Evolutionary conservation across 2,797 vertebrate species (phyloP), one percentile per base, ranked within the genome.

Genomic region (Rhinella marina): DNA sequence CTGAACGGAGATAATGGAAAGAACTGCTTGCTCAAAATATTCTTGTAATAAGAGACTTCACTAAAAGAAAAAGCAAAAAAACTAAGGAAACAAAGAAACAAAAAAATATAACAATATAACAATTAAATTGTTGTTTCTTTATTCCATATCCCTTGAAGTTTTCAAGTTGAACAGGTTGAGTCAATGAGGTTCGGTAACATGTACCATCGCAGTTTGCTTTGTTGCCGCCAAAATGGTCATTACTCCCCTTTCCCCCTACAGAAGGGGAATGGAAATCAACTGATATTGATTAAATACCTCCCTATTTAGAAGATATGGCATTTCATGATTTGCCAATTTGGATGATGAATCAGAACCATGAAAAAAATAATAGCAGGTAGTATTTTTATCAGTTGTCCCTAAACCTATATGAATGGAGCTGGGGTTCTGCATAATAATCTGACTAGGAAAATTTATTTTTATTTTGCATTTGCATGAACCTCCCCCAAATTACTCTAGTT

Each of bases 1-100:
- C 78, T 25, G 76, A 86, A 80, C 70, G 52, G 84, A 17, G 8
- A 80, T 83, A 86, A 78, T 32, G 23, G 73, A 79, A 83, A 85
- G 14, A 62, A 72, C 56, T 81, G 75, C 76, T 56, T 32, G 66
- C 59, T 70, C 32, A 75, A 75, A 75, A 50, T 75, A 75, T 72
- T 56, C 17, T 73, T 48, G 41, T 61, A 75, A 50, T 81, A 68
- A 85, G 32, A 88, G 64, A 57, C 23, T 85, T 84, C 62, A 73
- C 84, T 62, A 14, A 56, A 79, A 21, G 59, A 3, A 66, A 56
- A 84, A 64, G 17, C 16, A 68, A 64, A 62, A 68, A 61, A 75
- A 27, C 70, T 29, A 61, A 8, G 17, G 2, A 72, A 73, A 8
- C 2, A 50, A 75, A 17, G 5, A 14, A 77, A 54, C 6, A 2